Conservation (phyloP, 2,113 vertebrate genomes). For the Columbina picui region DNA sequence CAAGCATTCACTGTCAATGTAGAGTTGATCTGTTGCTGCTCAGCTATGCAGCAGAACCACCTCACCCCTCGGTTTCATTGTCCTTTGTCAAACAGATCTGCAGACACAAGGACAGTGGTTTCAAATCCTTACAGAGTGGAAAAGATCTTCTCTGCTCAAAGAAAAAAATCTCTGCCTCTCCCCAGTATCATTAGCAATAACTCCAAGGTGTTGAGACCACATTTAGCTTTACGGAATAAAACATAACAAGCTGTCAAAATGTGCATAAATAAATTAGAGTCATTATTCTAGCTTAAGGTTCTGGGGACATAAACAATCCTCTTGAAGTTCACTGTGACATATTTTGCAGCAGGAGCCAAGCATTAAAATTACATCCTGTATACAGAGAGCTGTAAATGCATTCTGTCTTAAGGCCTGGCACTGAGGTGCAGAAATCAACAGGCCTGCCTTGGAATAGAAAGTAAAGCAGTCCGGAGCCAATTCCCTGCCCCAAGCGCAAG, state of each 20-base stretch:
- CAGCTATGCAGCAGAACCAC: neutral
- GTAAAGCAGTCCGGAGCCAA: constrained; percentile 34
- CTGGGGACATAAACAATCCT: constrained; percentile 54
- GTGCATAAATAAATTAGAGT: constrained; percentile 58
- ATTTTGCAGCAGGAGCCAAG: constrained; percentile 38
- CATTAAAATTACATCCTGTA: constrained; percentile 40
- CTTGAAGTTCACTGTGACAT: constrained; percentile 42
- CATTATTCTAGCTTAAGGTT: constrained; percentile 53
- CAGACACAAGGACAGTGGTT: neutral
- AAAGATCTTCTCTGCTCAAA: neutral
- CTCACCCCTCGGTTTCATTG: neutral
- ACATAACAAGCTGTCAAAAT: constrained; percentile 58
- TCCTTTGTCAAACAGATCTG: neutral
- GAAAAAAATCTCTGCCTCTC: neutral
- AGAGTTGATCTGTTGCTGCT: neutral
- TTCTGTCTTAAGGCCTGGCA: constrained; percentile 49
- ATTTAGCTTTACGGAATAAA: constrained; percentile 43
- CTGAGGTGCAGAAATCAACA: neutral
- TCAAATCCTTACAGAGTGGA: neutral
- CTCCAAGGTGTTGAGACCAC: constrained; percentile 33
- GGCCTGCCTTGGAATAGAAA: constrained; percentile 42
- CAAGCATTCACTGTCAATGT: neutral
- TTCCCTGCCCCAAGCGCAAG: constrained; percentile 32
- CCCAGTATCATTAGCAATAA: neutral
- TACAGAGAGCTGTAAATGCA: constrained; percentile 32